Percentiles rank a stretch among this genome's conserved stretches.
Conservation (phyloP, 2,797 vertebrate species). For the Anas capensis region DNA sequence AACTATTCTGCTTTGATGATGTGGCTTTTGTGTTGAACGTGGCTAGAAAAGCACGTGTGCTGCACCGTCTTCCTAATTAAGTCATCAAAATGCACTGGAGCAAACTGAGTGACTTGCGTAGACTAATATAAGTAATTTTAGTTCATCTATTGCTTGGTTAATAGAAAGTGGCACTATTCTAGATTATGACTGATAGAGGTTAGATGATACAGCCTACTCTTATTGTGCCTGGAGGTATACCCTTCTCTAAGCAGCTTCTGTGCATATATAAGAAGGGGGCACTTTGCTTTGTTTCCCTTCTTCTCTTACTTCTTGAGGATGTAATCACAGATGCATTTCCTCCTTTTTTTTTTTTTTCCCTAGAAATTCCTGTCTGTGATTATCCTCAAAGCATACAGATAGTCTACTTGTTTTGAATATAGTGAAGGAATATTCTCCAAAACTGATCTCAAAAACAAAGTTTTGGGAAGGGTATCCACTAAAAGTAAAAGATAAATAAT, state of each 20-base stretch:
- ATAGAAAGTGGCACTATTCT: slow-evolving; percentile 81
- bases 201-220: slow-evolving; percentile 63
- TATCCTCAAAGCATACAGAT: neutral
- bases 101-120: slow-evolving; percentile 68
- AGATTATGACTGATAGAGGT: slow-evolving; percentile 84
- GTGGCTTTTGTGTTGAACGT: slow-evolving; percentile 76
- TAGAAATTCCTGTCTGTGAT: neutral
- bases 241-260: neutral
- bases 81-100: slow-evolving; percentile 81
- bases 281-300: slow-evolving; percentile 42
- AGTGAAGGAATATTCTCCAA: neutral
- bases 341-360: neutral
- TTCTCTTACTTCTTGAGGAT: neutral
- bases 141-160: slow-evolving; percentile 79
- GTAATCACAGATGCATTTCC: slow-evolving; percentile 49
- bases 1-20: slow-evolving; percentile 68
- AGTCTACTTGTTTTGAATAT: neutral
- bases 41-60: slow-evolving; percentile 75
- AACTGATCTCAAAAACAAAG: neutral
- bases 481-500: neutral
- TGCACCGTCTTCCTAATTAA: slow-evolving; percentile 77
- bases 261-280: neutral
- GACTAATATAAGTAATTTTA: slow-evolving; percentile 77
- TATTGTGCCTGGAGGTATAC: slow-evolving; percentile 61
- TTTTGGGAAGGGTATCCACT: neutral